A percentile compares a stretch with the other conserved stretches of the same genome.
Evolutionary conservation across 1,140 invertebrate genomes (phyloP).

Genomic region (Drosophila orena): DNA sequence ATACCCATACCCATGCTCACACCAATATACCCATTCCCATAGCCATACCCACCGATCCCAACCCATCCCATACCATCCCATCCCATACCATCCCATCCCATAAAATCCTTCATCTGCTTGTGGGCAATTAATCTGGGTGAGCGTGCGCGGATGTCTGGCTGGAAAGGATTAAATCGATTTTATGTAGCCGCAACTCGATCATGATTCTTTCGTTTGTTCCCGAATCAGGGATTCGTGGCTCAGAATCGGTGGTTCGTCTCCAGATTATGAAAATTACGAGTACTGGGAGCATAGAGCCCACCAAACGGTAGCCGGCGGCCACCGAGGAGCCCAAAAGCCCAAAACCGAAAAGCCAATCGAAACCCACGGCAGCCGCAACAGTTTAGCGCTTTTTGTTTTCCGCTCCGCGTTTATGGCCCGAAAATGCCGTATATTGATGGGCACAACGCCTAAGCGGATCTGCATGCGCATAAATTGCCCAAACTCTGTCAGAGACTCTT

Average conservation of each 20-base stretch:
- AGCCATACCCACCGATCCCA: too few species aligned
- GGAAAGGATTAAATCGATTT: conserved; percentile 82
- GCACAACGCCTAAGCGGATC: conserved; percentile 75
- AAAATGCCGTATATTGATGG: conserved; percentile 75
- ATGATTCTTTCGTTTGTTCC: conserved; percentile 63
- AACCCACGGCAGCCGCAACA: conserved; percentile 59
- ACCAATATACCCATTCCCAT: too few species aligned
- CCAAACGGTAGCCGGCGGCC: conserved; percentile 61
- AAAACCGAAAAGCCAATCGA: conserved; percentile 38
- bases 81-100: not conserved
- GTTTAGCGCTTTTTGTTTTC: conserved; percentile 70
- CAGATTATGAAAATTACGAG: conserved; percentile 70
- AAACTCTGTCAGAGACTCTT: conserved; percentile 57
- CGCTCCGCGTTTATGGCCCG: conserved; percentile 64
- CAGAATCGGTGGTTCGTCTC: conserved; percentile 23
- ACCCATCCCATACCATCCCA: not conserved
- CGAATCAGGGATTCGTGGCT: conserved; percentile 65
- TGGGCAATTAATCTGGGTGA: conserved; percentile 75
- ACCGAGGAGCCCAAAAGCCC: conserved; percentile 3
- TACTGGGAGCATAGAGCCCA: conserved; percentile 36
- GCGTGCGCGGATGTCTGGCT: conserved; percentile 65
- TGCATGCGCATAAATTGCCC: conserved; percentile 64
- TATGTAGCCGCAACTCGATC: conserved; percentile 62
- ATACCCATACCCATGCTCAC: not conserved
- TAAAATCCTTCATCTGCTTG: conserved; percentile 39